Percentiles rank a stretch among this genome's conserved stretches.
phyloP scores from a whole-genome alignment of 2,113 vertebrate species.

The Zingel zingel region DNA sequence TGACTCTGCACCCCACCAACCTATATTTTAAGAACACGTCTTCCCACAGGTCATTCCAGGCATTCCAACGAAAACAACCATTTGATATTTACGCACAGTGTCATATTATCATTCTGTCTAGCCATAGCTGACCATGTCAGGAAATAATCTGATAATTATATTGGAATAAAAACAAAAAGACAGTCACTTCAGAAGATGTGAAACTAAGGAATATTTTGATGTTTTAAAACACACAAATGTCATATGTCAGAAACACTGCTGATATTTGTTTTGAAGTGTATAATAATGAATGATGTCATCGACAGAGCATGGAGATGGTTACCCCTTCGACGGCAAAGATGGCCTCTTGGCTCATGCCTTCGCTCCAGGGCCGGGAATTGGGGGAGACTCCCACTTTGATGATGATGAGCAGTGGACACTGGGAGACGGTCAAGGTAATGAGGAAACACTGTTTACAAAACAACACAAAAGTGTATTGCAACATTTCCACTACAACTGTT shows the following conservation, averaged over 20 bases:
- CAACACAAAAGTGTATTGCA: neutral
- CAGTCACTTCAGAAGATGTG: neutral
- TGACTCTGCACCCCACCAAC: neutral
- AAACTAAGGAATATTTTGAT: neutral
- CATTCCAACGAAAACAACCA: constrained; percentile 42
- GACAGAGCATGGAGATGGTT: constrained; percentile 97
- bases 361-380: constrained; percentile 93
- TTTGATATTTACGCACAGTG: constrained; percentile 33
- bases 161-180: constrained; percentile 11
- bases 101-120: constrained; percentile 27
- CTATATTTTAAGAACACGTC: constrained; percentile 23
- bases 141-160: constrained; percentile 37
- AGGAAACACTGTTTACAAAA: neutral
- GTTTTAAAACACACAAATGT: neutral
- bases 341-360: constrained; percentile 98
- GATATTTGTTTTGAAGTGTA: neutral
- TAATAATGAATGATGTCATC: constrained; percentile 43
- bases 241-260: neutral
- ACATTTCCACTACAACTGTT: neutral
- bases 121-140: constrained; percentile 10
- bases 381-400: constrained; percentile 98
- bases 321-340: constrained; percentile 98
- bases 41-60: constrained; percentile 1
- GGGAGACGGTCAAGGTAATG: constrained; percentile 95
- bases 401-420: constrained; percentile 98